Percentiles rank a stretch among this genome's conserved stretches.
phyloP scores from a whole-genome alignment of 2,113 vertebrate species.

The Nothocercus nigrocapillus region DNA sequence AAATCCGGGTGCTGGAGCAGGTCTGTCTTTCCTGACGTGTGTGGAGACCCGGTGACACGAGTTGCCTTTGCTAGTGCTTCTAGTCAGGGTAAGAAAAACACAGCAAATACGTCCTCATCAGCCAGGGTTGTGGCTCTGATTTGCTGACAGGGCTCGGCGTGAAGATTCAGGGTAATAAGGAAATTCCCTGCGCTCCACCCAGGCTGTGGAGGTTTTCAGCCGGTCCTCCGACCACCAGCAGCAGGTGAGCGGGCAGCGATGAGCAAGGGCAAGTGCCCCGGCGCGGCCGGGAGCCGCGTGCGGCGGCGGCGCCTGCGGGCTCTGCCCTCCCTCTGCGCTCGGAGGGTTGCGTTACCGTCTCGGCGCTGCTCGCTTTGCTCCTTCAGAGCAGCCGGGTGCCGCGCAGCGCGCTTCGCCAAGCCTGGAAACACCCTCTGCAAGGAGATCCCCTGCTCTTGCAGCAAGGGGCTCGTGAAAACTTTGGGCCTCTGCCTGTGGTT shows the following conservation, averaged over 20 bases:
- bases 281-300: no score
- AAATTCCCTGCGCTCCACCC: not conserved
- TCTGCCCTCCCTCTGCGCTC: not conserved
- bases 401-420: not conserved
- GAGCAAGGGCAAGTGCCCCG: not conserved
- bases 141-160: not conserved
- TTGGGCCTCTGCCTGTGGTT: not conserved
- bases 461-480: not conserved
- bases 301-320: no score
- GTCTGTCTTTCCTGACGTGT: not conserved
- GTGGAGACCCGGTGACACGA: not conserved
- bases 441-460: not conserved
- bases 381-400: slow-evolving; percentile 37
- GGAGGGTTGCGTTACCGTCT: slow-evolving; percentile 3
- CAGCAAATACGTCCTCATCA: not conserved
- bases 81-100: not conserved
- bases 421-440: slow-evolving; percentile 12
- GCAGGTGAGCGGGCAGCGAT: not conserved
- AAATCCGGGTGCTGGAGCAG: not conserved
- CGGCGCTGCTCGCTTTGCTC: slow-evolving; percentile 48
- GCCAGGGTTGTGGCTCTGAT: not conserved
- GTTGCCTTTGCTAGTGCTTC: not conserved
- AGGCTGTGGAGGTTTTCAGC: not conserved
- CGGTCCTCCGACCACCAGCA: not conserved
- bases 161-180: not conserved